Base-by-base conservation (phyloP, 2,888 invertebrate species). In the Eupsilia transversa region DNA sequence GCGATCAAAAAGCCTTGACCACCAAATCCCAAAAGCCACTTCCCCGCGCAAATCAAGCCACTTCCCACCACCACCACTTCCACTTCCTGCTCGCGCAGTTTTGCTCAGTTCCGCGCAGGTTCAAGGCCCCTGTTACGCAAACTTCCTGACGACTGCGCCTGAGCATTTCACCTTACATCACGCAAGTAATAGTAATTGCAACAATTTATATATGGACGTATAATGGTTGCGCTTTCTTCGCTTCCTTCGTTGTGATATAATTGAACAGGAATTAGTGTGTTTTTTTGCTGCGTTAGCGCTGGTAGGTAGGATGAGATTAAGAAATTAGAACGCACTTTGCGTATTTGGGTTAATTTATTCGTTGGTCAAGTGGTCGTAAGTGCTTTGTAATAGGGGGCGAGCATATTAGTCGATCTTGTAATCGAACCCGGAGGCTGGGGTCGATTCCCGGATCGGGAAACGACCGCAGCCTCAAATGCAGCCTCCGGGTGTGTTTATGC, bases 101-200 rank as follows among this genome's bases (percentile, higher is more conserved):
- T 35, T 6, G 80, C 68, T 33, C 80, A 86, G 86, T 87, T 87
- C 88, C 87, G 83, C 57, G 66, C 77, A 82, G 81, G 90, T 90
- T 91, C 91, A 91, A 91, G 91, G 91, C 90, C 87, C 89, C 84
- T 68, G 77, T 91, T 89, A 85, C 90, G 88, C 88, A 87, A 89
- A 76, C 84, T 86, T 88, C 89, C 89, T 88, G 79, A 74, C 75
- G 88, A 80, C 88, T 90, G 77, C 72, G 79, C 89, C 88, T 86
- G 77, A 65, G 79, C 89, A 86, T 91, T 91, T 90, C 87, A 80
- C 89, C 87, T 90, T 90, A 89, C 90, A 83, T 89, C 88, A 89
- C 86, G 83, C 77, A 63, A 73, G 86, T 86, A 84, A 85, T 83
- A 82, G 79, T 66, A 77, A 85, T 86, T 84, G 82, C 88, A 77